Base-by-base conservation (phyloP, 2,797 vertebrate species). In the Otolemur crassicaudatus region DNA sequence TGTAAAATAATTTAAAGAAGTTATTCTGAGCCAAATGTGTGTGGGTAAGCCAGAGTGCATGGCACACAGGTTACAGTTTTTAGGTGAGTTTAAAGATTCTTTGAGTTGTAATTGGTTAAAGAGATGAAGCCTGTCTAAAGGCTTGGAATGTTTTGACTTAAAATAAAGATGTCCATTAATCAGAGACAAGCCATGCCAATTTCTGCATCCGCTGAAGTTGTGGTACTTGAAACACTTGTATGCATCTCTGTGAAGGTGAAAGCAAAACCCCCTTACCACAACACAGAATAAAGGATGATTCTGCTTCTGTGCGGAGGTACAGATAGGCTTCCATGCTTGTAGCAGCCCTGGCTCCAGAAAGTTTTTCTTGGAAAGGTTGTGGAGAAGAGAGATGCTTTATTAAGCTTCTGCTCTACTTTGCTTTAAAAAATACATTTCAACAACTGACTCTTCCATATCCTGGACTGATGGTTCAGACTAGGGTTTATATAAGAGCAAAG, bases 341-440 rank as follows among this genome's bases (percentile, higher is more conserved):
- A 22, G 70, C 4, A 83, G 60, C n/a, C 29, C 22, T 82, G 34
- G 3, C 8, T 29, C 72, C 31, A 80, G 65, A 69, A 96, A 97
- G 86, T 37, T 58, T 82, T 9, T 34, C 46, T 70, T 23, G 76
- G 46, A 97, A 84, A 84, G 8, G 67, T 1, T 88, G 7, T 31
- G 5, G 27, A 88, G n/a, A 94, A 95, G 27, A 87, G 27, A 83
- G 17, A 81, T 83, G 40, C 53, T 91, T 87, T 83, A 10, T 0
- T 0, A 79, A 79, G 34, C 1, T 22, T 72, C 58, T 79, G 12
- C 7, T 84, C 20, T 77, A 40, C 53, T 80, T 85, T 17, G 14
- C 60, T 96, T 89, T 91, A 75, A 83, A 81, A 82, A 82, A 91
- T 1, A 72, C 19, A 81, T 91, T 72, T 83, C 25, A n/a, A 77